Percentiles rank a stretch among this genome's conserved stretches.
phyloP scores from a whole-genome alignment of 2,888 invertebrate species.

The Ariolimax columbianus region DNA sequence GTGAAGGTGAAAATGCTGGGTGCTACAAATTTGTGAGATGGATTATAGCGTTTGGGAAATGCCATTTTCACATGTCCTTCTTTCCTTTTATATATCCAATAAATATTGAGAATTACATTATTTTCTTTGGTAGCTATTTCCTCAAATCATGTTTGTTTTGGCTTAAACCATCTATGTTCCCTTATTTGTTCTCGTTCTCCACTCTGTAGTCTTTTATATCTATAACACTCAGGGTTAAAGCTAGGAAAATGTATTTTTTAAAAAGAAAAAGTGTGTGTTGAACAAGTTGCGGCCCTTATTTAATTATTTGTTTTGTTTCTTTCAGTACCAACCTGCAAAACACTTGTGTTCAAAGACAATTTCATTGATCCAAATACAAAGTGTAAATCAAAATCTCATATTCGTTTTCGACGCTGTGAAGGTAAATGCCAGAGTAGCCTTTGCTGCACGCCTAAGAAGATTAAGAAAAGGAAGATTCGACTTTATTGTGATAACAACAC shows the following conservation, averaged over 20 bases:
- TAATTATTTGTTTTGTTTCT: not conserved
- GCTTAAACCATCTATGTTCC: too few species aligned
- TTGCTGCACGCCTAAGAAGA: slow-evolving; percentile 94
- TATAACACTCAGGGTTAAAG: not conserved
- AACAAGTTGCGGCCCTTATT: too few species aligned
- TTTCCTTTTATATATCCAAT: too few species aligned
- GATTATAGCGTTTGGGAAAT: too few species aligned
- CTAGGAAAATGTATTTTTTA: not conserved
- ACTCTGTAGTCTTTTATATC: not conserved
- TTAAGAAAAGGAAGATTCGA: slow-evolving; percentile 95
- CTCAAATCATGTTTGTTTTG: too few species aligned
- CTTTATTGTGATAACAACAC: slow-evolving; percentile 93
- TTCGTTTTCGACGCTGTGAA: slow-evolving; percentile 92
- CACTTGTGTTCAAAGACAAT: slow-evolving; percentile 93
- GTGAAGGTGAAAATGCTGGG: too few species aligned
- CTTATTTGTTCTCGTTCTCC: not conserved
- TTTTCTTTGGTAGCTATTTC: too few species aligned
- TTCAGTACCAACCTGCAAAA: slow-evolving; percentile 88
- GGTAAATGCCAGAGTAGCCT: slow-evolving; percentile 83
- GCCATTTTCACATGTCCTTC: too few species aligned
- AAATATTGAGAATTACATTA: too few species aligned
- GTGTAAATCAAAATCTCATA: slow-evolving; percentile 92
- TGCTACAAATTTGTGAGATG: too few species aligned
- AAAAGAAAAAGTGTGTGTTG: not conserved
- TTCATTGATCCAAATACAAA: slow-evolving; percentile 89